Percentiles rank a stretch among this genome's conserved stretches.
Evolutionary conservation across 2,797 vertebrate species (phyloP).

Genomic region (Passerculus sandwichensis): DNA sequence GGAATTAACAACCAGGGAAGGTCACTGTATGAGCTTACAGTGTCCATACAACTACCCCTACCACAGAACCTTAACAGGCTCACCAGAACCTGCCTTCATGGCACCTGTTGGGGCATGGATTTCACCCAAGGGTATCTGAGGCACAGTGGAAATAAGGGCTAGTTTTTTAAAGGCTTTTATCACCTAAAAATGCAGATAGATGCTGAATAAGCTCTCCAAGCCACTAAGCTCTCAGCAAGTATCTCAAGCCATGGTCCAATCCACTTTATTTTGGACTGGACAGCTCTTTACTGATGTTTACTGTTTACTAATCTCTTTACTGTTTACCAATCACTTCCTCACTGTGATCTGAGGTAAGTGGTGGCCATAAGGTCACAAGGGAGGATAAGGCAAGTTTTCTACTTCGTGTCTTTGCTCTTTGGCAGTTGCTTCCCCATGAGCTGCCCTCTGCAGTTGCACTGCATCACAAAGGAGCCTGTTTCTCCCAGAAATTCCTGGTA

Average conservation of each 20-base stretch:
- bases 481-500: background rate
- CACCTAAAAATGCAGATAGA: background rate
- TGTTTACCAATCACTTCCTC: background rate
- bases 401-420: background rate
- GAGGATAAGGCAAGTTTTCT: background rate
- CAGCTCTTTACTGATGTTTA: background rate
- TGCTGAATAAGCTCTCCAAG: background rate
- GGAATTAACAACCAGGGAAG: background rate
- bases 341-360: background rate
- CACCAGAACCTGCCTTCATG: background rate
- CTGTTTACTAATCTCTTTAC: background rate
- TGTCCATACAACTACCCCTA: background rate
- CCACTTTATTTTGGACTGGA: background rate
- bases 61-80: background rate
- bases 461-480: background rate
- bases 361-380: background rate
- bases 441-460: background rate
- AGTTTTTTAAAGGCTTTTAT: background rate
- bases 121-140: background rate
- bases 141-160: background rate
- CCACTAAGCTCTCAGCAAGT: background rate
- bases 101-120: background rate
- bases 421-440: background rate
- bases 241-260: background rate
- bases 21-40: background rate